Percentiles rank a stretch among this genome's conserved stretches.
Evolutionary conservation across 2,113 vertebrate genomes (phyloP).

Genomic region (Heliornis fulica): DNA sequence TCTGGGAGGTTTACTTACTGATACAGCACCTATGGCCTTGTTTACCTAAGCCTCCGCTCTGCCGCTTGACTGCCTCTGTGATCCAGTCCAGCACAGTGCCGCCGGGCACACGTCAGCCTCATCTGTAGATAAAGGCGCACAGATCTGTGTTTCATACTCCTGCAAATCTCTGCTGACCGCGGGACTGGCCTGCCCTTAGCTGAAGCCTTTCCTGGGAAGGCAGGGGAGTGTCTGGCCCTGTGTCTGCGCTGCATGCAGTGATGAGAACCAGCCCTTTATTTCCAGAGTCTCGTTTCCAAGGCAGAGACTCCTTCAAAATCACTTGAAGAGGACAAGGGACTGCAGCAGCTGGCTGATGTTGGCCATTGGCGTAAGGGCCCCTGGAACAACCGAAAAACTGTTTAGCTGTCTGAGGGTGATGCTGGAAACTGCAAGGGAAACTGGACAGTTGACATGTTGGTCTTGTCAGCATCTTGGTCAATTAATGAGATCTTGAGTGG

Average conservation of each 20-base stretch:
- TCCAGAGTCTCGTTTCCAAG: not conserved
- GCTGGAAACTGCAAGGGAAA: not conserved
- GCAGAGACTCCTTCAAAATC: not conserved
- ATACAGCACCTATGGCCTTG: not conserved
- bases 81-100: not conserved
- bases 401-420: not conserved
- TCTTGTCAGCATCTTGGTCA: not conserved
- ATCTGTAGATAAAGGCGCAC: not conserved
- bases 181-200: not conserved
- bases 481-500: not conserved
- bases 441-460: not conserved
- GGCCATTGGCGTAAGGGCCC: not conserved
- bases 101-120: not conserved
- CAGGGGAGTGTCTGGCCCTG: not conserved
- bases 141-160: not conserved
- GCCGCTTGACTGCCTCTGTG: not conserved
- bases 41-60: not conserved
- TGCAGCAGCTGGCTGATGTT: not conserved
- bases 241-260: not conserved
- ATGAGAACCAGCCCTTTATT: not conserved
- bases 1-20: not conserved
- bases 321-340: not conserved
- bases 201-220: not conserved
- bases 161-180: not conserved
- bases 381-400: not conserved